Base-by-base conservation (phyloP, 2,888 invertebrate genomes). In the Tuberolachnus salignus region DNA sequence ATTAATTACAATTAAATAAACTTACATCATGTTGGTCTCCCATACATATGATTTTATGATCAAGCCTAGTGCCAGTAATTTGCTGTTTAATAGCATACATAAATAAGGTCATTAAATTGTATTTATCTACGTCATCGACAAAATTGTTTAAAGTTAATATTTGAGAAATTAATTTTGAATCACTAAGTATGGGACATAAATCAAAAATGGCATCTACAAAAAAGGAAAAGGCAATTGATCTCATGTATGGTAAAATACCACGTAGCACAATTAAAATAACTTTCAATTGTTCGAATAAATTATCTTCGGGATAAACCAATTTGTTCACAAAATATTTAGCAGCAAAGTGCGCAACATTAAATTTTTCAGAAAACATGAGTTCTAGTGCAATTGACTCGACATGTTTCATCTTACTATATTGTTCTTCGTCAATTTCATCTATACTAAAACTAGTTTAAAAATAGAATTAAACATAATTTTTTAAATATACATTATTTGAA, bases 301-400 rank as follows among this genome's bases (percentile, higher is more conserved):
- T 21, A 34, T 46, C 16, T 69, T 69, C 19, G 14, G 34, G 44
- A 78, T 69, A 69, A 0, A 69, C 69, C 3, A 67, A 49, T 44
- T 59, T 14, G 10, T 67, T 21, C 1, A 78, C 21, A 69, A 78
- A 78, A 78, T 59, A 10, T 69, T 69, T 46, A 11, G 49, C 69
- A n/a, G 69, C 59, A 49, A 26, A 11, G 11, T 8, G 11, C 11
- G 78, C 59, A 51, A 78, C 21, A 1, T 69, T 78, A 21, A 21
- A 26, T n/a, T 78, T 78, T 59, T 78, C 78, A 59, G 78, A 78
- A 57, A 78, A 78, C 19, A 78, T 55, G 23, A 75, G 26, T 26
- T 75, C 74, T 75, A 75, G 59, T 34, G 78, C 67, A 59, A 78
- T 69, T 19, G 78, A 61, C 4, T 69, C 78, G 10, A 69, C 23